Conservation (phyloP, 2,797 vertebrate species). For the Buceros bicornis region DNA sequence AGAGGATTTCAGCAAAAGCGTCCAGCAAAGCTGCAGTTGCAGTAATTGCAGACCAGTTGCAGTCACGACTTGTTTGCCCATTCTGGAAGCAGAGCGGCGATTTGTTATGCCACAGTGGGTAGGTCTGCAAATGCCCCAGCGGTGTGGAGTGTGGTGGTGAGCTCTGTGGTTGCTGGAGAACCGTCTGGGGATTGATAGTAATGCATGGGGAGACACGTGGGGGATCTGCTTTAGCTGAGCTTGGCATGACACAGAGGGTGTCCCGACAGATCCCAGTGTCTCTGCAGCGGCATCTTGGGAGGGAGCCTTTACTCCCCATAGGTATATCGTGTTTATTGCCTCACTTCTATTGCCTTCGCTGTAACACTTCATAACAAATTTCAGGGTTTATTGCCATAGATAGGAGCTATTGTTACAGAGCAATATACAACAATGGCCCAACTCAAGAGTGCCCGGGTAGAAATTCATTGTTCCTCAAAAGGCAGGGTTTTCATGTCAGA, state of each 20-base stretch:
- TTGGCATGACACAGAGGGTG: neutral
- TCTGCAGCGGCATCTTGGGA: neutral
- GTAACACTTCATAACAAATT: neutral
- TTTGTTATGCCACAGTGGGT: neutral
- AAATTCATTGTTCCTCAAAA: neutral
- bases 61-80: slow-evolving; percentile 50
- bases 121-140: slow-evolving; percentile 14
- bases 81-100: slow-evolving; percentile 13
- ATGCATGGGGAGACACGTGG: neutral
- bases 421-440: neutral
- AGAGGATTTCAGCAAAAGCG: slow-evolving; percentile 25
- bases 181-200: neutral
- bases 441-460: neutral
- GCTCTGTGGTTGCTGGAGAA: neutral
- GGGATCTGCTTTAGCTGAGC: neutral
- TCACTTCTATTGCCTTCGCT: neutral
- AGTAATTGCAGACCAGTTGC: slow-evolving; percentile 53
- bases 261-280: neutral
- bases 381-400: neutral
- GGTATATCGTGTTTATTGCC: neutral
- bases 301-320: neutral
- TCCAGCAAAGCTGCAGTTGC: slow-evolving; percentile 58
- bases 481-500: neutral
- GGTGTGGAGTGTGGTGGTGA: neutral
- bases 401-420: neutral